Evolutionary conservation across 2,888 invertebrate species (phyloP), one percentile per base, ranked within the genome.

Genomic region (Volucella inanis): DNA sequence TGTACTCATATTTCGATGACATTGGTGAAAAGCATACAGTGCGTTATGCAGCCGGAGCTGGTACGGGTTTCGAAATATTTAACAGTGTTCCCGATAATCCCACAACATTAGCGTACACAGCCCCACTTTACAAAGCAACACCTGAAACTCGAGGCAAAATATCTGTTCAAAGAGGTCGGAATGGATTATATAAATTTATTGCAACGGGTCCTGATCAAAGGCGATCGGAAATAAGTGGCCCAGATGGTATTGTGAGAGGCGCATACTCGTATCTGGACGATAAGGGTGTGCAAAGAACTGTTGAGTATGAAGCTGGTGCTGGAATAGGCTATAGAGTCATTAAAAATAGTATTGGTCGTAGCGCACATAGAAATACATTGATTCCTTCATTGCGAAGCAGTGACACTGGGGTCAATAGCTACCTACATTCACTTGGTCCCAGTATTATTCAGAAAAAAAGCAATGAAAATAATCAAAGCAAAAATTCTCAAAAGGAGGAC

Each of bases 191-290:
- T 90, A 95, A 95, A 89, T 95, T 96, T 87, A 94, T 95, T 88
- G 94, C 96, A 43, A 94, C 95, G 8, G 96, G 96, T 1, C 96
- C 96, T 0, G 96, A 96, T 89, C 96, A 96, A 89, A 93, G 96
- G 87, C 92, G 96, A 78, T 94, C 95, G 0, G 96, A 96, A 91
- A 94, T 94, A 87, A 95, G 95, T 85, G 96, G 95, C 87, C 93
- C 95, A 0, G 94, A 94, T 72, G 96, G 96, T 14, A 94, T 96
- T 87, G 95, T 96, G 1, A 92, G 95, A 87, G 96, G 96, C 43
- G 95, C 96, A 0, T 96, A 96, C 92, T 95, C 96, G 0, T 96
- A 95, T 90, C 91, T 96, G 15, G 96, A 96, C 88, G 96, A 96
- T 89, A 96, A 96, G 92, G 96, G 96, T 0, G 94, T 95, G 38